phyloP scores from a whole-genome alignment of 2,888 invertebrate species.

The Scaptomyza caliginosa region DNA sequence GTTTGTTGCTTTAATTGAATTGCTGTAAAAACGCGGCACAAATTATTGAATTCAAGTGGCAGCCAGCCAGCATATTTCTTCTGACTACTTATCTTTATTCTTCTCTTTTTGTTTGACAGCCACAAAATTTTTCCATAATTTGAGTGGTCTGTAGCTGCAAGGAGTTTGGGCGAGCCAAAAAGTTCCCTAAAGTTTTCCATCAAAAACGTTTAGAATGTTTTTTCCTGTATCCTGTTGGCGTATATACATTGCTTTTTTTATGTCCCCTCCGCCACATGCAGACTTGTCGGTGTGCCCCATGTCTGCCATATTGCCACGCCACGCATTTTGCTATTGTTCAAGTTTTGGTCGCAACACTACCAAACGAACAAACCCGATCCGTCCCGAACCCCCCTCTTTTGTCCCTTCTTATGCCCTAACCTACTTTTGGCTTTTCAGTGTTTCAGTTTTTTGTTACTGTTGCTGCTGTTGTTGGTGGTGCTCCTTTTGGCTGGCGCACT shows the following conservation, averaged over 20 bases:
- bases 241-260: conserved; percentile 54
- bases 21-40: conserved; percentile 62
- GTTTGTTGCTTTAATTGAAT: conserved; percentile 61
- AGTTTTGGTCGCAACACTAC: conserved; percentile 42
- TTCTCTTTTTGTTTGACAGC: conserved; percentile 23
- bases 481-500: conserved; percentile 36
- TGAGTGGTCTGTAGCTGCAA: conserved; percentile 60
- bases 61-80: conserved; percentile 45
- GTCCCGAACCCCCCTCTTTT: not conserved
- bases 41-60: conserved; percentile 57
- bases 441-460: conserved; percentile 27
- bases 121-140: conserved; percentile 49
- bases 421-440: conserved; percentile 71
- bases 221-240: conserved; percentile 66
- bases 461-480: not conserved
- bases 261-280: conserved; percentile 4
- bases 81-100: not conserved
- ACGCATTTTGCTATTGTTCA: conserved; percentile 75
- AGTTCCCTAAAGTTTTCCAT: conserved; percentile 64
- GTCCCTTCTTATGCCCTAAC: conserved; percentile 42
- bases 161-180: conserved; percentile 55
- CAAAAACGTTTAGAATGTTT: conserved; percentile 72
- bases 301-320: conserved; percentile 36
- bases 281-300: conserved; percentile 42
- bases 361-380: not conserved